Conservation (phyloP, 2,888 invertebrate species). For the Miltochrista miniata region DNA sequence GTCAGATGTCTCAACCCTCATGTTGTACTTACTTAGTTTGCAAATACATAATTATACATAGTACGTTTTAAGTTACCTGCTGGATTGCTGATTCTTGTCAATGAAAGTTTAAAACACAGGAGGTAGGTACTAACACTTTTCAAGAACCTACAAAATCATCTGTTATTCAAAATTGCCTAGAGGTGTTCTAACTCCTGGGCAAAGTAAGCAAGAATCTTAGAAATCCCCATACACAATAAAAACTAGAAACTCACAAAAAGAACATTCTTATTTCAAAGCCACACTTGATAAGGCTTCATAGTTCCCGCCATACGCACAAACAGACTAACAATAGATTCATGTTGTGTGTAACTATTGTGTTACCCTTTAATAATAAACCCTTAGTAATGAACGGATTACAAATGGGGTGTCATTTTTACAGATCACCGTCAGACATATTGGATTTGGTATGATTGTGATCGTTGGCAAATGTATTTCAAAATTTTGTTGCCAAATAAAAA, state of each 20-base stretch:
- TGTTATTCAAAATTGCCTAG: no score
- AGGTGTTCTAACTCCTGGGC: no score
- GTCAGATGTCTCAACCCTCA: no score
- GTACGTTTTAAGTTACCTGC: no score
- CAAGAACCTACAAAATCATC: no score
- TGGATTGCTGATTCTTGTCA: no score
- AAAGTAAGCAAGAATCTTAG: no score
- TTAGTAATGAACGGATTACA: constrained; percentile 36
- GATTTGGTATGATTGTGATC: not conserved
- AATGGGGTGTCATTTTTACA: constrained; percentile 27
- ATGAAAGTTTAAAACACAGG: no score
- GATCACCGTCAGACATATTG: constrained; percentile 19
- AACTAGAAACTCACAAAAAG: not conserved
- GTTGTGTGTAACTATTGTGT: constrained; percentile 38
- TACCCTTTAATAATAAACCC: constrained; percentile 33
- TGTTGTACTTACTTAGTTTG: no score
- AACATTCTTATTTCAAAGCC: not conserved
- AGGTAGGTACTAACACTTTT: no score
- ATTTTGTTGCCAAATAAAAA: not conserved
- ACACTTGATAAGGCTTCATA: not conserved
- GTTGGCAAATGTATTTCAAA: not conserved
- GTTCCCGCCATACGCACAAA: constrained; percentile 4
- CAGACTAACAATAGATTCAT: constrained; percentile 30
- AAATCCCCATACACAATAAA: no score
- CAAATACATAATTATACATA: no score